phyloP scores from a whole-genome alignment of 2,113 vertebrate species.

The Megalops atlanticus region DNA sequence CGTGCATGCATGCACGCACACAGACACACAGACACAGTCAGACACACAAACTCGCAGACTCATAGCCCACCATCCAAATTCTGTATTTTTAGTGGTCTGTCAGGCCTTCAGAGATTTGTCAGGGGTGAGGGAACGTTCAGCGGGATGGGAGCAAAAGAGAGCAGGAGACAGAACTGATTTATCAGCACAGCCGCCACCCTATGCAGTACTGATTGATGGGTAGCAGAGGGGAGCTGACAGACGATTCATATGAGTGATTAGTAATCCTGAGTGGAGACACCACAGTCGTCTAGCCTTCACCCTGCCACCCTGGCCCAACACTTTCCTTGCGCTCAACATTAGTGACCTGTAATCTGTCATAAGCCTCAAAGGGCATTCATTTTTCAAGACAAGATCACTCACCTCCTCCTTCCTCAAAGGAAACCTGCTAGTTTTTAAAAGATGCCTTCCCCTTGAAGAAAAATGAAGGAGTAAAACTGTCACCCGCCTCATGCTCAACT shows the following conservation, averaged over 20 bases:
- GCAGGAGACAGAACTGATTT: background rate
- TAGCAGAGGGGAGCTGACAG: conserved; percentile 69
- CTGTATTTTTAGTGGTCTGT: background rate
- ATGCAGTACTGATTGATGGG: conserved; percentile 65
- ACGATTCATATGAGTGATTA: conserved; percentile 68
- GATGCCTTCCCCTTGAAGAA: background rate
- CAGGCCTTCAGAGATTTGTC: too few species aligned
- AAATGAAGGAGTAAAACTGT: background rate
- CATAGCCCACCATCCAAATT: background rate
- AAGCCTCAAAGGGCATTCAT: conserved; percentile 49
- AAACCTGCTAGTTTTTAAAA: conserved; percentile 2
- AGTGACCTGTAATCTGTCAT: conserved; percentile 71
- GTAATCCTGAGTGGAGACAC: conserved; percentile 42
- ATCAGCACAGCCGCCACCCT: background rate
- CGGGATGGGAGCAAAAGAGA: background rate
- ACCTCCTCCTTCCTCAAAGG: background rate
- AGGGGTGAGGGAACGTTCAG: background rate
- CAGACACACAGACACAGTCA: conserved; percentile 17
- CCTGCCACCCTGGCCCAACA: conserved; percentile 1
- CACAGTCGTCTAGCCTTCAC: conserved; percentile 22
- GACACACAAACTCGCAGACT: background rate
- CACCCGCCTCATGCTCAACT: background rate
- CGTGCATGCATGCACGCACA: conserved; percentile 4
- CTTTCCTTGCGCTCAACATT: conserved; percentile 37
- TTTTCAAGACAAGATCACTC: background rate